Percentiles rank a stretch among this genome's conserved stretches.
phyloP scores from a whole-genome alignment of 2,113 vertebrate species.

The Psittacula cyanocephala region DNA sequence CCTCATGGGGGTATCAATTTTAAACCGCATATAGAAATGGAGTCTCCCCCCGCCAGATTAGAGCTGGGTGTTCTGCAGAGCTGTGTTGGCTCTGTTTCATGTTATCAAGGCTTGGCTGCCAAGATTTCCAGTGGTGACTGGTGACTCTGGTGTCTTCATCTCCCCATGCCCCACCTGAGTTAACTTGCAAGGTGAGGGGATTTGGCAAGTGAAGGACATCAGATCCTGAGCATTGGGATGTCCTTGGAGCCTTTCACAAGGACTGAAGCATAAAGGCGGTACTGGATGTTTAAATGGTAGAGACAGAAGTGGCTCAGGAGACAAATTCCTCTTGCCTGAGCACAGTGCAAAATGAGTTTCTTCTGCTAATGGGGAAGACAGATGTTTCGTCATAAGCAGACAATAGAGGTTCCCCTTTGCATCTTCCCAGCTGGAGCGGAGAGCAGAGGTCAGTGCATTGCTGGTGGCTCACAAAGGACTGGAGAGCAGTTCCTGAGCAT shows the following conservation, averaged over 20 bases:
- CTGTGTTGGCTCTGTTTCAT: constrained; percentile 23
- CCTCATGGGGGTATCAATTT: constrained; percentile 64
- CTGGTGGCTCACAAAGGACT: background rate
- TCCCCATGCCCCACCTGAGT: background rate
- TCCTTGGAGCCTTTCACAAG: background rate
- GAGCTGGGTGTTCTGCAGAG: constrained; percentile 2
- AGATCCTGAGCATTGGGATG: background rate
- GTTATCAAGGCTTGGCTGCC: background rate
- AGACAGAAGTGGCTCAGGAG: constrained; percentile 9
- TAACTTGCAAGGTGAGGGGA: background rate
- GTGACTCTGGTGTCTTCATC: background rate
- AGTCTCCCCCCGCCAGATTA: constrained; percentile 38
- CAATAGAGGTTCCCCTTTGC: background rate
- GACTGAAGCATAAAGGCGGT: background rate
- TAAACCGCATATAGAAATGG: constrained; percentile 51
- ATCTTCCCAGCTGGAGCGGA: fast-evolving
- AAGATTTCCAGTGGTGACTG: background rate
- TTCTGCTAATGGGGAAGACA: background rate
- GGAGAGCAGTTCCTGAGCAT: fast-evolving
- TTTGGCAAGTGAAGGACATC: background rate
- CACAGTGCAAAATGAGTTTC: background rate
- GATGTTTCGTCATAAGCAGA: background rate
- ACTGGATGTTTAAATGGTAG: background rate
- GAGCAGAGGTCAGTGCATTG: background rate
- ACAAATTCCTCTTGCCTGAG: constrained; percentile 29